A percentile compares a stretch with the other conserved stretches of the same genome.
Evolutionary conservation across 2,888 invertebrate species (phyloP).

Genomic region (Dynastes hyllus): DNA sequence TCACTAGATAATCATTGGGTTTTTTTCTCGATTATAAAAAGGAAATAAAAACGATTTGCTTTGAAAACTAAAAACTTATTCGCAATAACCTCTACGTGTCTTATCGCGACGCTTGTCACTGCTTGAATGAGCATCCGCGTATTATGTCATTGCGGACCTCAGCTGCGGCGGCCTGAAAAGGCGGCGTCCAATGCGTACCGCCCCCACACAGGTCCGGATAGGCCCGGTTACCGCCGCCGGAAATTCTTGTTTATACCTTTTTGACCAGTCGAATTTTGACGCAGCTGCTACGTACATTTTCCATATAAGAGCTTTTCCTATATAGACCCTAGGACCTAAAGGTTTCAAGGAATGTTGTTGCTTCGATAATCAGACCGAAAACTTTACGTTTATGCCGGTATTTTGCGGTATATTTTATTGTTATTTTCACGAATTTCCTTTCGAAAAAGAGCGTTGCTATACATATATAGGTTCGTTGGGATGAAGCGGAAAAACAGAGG

Average conservation of each 20-base stretch:
- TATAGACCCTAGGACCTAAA: too few relatives aligned
- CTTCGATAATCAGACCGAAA: not conserved
- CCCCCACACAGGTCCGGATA: constrained; percentile 66
- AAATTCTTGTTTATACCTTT: constrained; percentile 70
- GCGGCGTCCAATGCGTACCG: constrained; percentile 70
- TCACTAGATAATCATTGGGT: too few relatives aligned
- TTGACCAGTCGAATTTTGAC: constrained; percentile 64
- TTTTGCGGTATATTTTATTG: constrained; percentile 10
- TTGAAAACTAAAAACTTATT: not conserved
- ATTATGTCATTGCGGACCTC: constrained; percentile 73
- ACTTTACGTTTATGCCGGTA: too few relatives aligned
- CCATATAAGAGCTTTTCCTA: too few relatives aligned
- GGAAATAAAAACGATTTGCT: not conserved
- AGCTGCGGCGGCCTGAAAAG: constrained; percentile 59
- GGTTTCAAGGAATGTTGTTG: too few relatives aligned
- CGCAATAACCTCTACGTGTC: constrained; percentile 26
- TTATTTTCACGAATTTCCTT: not conserved
- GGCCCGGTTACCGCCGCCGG: constrained; percentile 66
- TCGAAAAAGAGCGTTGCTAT: too few relatives aligned
- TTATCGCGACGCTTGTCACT: constrained; percentile 69
- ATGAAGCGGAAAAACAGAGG: too few relatives aligned
- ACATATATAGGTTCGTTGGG: too few relatives aligned
- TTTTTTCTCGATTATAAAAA: too few relatives aligned
- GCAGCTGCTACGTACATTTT: not conserved
- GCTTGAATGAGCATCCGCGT: constrained; percentile 73